Evolutionary conservation across 2,888 invertebrate species (phyloP), one percentile per base, ranked within the genome.

Genomic region (Ryuthela nishihirai): DNA sequence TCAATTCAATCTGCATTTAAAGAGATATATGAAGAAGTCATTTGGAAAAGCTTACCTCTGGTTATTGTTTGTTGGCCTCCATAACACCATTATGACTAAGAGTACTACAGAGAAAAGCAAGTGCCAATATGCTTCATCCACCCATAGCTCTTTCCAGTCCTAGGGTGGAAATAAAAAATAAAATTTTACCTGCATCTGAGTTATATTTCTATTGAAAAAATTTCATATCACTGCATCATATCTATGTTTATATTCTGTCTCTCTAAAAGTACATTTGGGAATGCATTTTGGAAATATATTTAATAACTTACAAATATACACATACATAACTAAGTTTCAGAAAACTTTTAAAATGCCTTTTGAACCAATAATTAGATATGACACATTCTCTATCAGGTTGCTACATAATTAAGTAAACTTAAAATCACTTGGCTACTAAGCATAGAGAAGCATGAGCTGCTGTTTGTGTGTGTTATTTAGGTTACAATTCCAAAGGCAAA

Each of bases 81-180:
- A 95, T 62, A 95, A 80, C 63, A 95, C 82, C 89, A 95, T 94
- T 67, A 97, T 95, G 26, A 89, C 89, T 32, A 88, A 76, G 21
- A 97, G 79, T 52, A 97, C 82, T 65, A 87, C 80, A 15, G 88
- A 90, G 76, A 97, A 95, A 54, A 94, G 78, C 29, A 94, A 81
- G 75, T 93, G 94, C 95, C 95, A 95, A 75, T 89, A 95, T 3
- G 91, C 94, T 65, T 91, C 89, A 73, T 95, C 93, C 69, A 95
- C 77, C 95, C 95, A 97, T 65, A 91, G 80, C 70, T 88, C 85
- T 70, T 85, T 87, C 94, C 94, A 95, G 64, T 87, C 85, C 84
- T 64, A 50, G 85, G 69, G 29, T 54, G 43, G 2, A 52, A 39
- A 39, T n/a, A 18, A 32, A 15, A 10, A 29, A 29, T 29, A 29